These are phyloP conservation scores for Dendropsophus ebraccatus DNA, from an alignment of 2,113 vertebrate species.

Conservation along the genomic window DNA sequence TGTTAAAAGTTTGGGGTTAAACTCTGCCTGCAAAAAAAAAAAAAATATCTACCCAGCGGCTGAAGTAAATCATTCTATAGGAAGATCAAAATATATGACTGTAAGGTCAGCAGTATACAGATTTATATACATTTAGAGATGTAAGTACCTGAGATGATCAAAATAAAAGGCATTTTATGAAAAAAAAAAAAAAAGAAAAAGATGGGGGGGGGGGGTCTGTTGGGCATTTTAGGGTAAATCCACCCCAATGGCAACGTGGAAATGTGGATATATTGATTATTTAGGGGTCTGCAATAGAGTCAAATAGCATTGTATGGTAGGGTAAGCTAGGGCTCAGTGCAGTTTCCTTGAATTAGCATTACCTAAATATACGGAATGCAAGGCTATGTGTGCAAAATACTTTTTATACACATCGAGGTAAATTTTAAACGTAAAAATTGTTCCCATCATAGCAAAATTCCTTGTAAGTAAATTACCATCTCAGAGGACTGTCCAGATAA, in stretches of 20 bases:
- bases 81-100: not conserved
- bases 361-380: too few species aligned
- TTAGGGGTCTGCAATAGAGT: not conserved
- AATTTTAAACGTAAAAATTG: not conserved
- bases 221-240: too few species aligned
- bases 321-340: too few species aligned
- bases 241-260: not conserved
- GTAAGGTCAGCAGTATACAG: too few species aligned
- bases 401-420: too few species aligned
- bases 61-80: not conserved
- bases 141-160: not conserved
- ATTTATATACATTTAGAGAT: not conserved
- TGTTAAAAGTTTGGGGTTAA: not conserved
- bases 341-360: too few species aligned
- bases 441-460: not conserved
- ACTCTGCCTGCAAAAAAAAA: too few species aligned
- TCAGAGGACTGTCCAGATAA: not conserved
- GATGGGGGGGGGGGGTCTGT: rapidly evolving
- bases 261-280: not conserved
- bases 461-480: not conserved
- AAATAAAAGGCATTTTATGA: not conserved
- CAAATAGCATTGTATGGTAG: too few species aligned
- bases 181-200: too few species aligned
- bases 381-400: too few species aligned
- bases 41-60: too few species aligned